phyloP scores from a whole-genome alignment of 1,140 invertebrate genomes.

The Phymorhynchus buccinoides region DNA sequence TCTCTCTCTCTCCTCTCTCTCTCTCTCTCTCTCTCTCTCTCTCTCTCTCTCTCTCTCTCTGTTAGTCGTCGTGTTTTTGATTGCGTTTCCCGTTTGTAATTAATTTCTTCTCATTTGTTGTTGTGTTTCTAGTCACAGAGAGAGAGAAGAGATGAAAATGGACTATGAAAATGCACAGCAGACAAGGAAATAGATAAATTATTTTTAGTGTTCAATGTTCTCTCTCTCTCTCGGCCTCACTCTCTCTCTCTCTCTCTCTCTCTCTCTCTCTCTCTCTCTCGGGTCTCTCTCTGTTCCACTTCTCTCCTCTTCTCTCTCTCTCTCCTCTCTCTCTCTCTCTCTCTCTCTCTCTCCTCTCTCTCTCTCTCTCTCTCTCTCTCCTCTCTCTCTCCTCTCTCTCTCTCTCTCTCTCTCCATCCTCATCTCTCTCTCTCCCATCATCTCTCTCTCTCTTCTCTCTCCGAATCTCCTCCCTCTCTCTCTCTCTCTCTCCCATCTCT shows the following conservation, averaged over 20 bases:
- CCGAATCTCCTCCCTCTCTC: background rate
- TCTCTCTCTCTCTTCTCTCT: background rate
- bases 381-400: background rate
- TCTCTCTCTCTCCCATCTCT: background rate
- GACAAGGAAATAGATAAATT: too few relatives aligned
- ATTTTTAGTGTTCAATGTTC: too few relatives aligned
- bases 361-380: background rate
- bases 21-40: background rate
- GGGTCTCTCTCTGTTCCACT: background rate
- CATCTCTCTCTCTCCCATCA: background rate
- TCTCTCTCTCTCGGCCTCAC: constrained; percentile 1
- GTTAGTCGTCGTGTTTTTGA: background rate
- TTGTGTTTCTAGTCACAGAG: too few relatives aligned
- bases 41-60: background rate
- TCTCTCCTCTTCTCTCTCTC: background rate
- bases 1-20: background rate
- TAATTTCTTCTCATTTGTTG: background rate
- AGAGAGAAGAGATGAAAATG: too few relatives aligned
- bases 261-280: background rate
- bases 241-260: background rate
- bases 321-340: background rate
- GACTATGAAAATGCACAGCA: too few relatives aligned
- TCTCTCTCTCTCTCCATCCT: background rate
- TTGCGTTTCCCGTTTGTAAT: background rate
- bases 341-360: background rate